phyloP scores from a whole-genome alignment of 2,888 invertebrate genomes.

The Phragmatobia fuliginosa region DNA sequence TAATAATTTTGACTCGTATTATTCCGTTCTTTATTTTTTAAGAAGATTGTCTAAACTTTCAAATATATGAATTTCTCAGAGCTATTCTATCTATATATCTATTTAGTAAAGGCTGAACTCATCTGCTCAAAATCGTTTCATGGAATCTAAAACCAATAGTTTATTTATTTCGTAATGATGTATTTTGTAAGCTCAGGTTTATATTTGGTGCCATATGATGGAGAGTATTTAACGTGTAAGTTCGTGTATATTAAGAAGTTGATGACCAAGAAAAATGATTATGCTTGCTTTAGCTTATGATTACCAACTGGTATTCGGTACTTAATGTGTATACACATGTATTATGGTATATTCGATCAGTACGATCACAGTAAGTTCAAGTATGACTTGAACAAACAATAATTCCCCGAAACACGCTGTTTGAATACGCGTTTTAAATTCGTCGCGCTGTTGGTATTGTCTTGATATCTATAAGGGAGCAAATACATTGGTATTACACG shows the following conservation, averaged over 20 bases:
- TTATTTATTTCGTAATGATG: too few species aligned
- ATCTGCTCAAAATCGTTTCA: too few species aligned
- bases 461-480: background rate
- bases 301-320: background rate
- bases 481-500: background rate
- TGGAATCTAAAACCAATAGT: too few species aligned
- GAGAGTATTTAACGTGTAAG: background rate
- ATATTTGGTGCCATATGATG: too few species aligned
- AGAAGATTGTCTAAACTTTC: too few species aligned
- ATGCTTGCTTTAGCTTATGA: background rate
- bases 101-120: too few species aligned
- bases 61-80: too few species aligned
- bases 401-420: conserved; percentile 10
- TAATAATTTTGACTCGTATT: too few species aligned
- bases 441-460: conserved; percentile 19
- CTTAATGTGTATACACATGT: background rate
- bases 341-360: background rate
- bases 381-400: conserved; percentile 3
- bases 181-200: too few species aligned
- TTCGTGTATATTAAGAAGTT: background rate
- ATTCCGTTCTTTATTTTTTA: too few species aligned
- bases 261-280: background rate
- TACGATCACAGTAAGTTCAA: background rate
- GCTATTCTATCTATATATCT: too few species aligned
- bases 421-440: conserved; percentile 33